phyloP scores from a whole-genome alignment of 2,888 invertebrate species.

The Pyrrhosoma nymphula region DNA sequence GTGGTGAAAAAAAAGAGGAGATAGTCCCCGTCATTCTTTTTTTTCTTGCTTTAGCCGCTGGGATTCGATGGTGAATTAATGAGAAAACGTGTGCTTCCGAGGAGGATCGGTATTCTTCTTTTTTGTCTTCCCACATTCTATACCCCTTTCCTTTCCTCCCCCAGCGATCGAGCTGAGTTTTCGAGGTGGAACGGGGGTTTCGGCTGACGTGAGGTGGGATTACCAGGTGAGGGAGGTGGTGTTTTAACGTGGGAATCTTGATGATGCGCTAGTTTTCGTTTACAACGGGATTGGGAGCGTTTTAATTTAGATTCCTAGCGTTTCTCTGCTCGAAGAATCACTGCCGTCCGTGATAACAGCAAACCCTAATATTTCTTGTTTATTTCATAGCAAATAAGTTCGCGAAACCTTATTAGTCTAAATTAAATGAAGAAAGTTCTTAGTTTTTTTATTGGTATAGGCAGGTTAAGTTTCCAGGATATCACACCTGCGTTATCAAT shows the following conservation, averaged over 20 bases:
- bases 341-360: too few relatives aligned
- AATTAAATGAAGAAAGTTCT: too few relatives aligned
- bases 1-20: background rate
- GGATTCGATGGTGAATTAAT: constrained; percentile 63
- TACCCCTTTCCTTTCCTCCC: background rate
- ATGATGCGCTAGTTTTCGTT: background rate
- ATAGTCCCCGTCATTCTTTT: constrained; percentile 7
- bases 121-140: background rate
- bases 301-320: too few relatives aligned
- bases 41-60: constrained; percentile 15
- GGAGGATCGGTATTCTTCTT: background rate
- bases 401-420: too few relatives aligned
- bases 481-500: too few relatives aligned
- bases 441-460: too few relatives aligned
- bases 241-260: background rate
- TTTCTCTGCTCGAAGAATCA: too few relatives aligned
- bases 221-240: background rate
- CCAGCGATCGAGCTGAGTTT: background rate
- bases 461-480: too few relatives aligned
- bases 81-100: constrained; percentile 55
- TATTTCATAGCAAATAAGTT: too few relatives aligned
- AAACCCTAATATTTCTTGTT: too few relatives aligned
- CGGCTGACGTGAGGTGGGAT: background rate
- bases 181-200: background rate
- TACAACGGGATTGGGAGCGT: background rate